phyloP scores from a whole-genome alignment of 2,797 vertebrate genomes.

The Galago senegalensis region DNA sequence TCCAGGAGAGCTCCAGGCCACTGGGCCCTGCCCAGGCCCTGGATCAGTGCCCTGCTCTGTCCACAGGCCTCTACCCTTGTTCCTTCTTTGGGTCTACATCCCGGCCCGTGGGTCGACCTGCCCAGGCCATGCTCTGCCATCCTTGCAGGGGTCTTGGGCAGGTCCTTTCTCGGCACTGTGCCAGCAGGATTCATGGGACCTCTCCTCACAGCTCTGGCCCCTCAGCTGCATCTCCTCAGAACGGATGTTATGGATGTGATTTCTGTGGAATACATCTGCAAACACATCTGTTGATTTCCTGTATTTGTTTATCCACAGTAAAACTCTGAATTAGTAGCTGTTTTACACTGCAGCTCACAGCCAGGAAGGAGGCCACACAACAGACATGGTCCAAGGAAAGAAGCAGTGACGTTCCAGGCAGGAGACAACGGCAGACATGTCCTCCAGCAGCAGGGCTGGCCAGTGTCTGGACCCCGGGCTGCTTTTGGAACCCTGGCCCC shows the following conservation, averaged over 20 bases:
- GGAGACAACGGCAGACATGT: rapidly evolving
- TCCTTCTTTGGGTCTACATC: not conserved
- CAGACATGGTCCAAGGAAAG: rapidly evolving
- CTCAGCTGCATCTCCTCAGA: rapidly evolving
- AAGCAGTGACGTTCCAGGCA: rapidly evolving
- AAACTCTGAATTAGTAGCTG: slow-evolving; percentile 73
- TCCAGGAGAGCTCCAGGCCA: rapidly evolving
- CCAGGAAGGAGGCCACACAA: not conserved
- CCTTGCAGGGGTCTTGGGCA: rapidly evolving
- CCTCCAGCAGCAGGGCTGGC: rapidly evolving
- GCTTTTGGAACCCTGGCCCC: rapidly evolving
- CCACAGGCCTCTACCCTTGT: rapidly evolving
- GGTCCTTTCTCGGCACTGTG: rapidly evolving
- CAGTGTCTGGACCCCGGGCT: rapidly evolving
- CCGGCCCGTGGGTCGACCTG: rapidly evolving
- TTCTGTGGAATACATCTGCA: slow-evolving; percentile 77
- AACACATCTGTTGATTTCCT: slow-evolving; percentile 81
- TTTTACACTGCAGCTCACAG: slow-evolving; percentile 69
- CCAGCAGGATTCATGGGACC: rapidly evolving
- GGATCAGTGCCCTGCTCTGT: not conserved
- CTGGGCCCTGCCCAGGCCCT: not conserved
- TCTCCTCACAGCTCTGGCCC: rapidly evolving
- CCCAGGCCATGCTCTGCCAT: rapidly evolving
- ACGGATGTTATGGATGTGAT: slow-evolving; percentile 53
- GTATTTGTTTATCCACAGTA: slow-evolving; percentile 85